A percentile compares a stretch with the other conserved stretches of the same genome.
These are phyloP conservation scores for Drosophila meridiana DNA, from an alignment of 2,888 invertebrate genomes.

Conservation along the genomic window DNA sequence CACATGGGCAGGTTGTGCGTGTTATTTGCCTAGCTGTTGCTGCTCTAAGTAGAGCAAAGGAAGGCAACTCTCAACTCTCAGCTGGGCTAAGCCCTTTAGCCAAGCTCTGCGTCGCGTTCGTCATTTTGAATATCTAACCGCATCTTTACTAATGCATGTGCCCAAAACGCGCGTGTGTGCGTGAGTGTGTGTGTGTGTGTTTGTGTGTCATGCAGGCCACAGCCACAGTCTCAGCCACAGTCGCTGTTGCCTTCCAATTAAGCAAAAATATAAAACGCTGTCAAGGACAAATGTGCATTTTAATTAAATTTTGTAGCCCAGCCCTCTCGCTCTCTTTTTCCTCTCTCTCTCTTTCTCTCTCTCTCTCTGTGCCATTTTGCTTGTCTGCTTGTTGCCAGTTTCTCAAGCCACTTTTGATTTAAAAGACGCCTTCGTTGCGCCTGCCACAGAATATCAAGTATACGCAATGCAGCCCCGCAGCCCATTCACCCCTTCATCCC, in stretches of 20 bases:
- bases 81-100: background rate
- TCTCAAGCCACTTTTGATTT: constrained; percentile 57
- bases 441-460: constrained; percentile 59
- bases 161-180: constrained; percentile 1
- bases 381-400: constrained; percentile 38
- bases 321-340: constrained; percentile 7
- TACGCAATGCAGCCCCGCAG: constrained; percentile 55
- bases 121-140: constrained; percentile 55
- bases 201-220: constrained; percentile 40
- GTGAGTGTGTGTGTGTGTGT: constrained; percentile 4
- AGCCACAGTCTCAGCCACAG: constrained; percentile 4
- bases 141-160: constrained; percentile 48
- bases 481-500: background rate
- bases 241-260: constrained; percentile 66
- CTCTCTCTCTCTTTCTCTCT: background rate
- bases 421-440: constrained; percentile 43
- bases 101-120: constrained; percentile 44
- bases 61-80: background rate
- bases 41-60: constrained; percentile 28
- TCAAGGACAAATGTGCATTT: constrained; percentile 80
- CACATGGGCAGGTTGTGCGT: constrained; percentile 24
- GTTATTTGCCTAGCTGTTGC: constrained; percentile 9
- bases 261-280: constrained; percentile 74
- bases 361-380: constrained; percentile 28
- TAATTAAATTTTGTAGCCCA: constrained; percentile 71